Conservation (phyloP, 2,888 invertebrate genomes). For the Hypsopygia costalis region DNA sequence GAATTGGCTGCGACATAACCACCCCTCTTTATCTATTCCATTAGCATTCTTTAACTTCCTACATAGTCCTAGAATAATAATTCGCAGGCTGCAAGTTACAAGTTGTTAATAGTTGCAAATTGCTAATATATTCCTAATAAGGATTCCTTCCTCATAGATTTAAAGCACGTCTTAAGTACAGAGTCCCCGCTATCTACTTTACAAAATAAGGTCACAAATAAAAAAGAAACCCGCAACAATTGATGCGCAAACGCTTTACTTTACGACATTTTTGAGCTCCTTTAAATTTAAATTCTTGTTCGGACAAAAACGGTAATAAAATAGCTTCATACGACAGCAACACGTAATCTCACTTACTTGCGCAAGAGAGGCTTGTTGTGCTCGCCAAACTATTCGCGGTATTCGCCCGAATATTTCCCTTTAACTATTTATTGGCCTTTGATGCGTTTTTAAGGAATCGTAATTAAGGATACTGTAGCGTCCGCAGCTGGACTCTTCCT, state of each 20-base stretch:
- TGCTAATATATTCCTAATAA: too few relatives aligned
- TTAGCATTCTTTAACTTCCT: too few relatives aligned
- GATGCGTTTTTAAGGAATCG: slow-evolving; percentile 2
- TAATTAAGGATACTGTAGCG: background rate
- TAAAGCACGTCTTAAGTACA: too few relatives aligned
- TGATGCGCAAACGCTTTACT: slow-evolving; percentile 14
- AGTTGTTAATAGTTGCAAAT: too few relatives aligned
- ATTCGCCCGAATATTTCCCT: slow-evolving; percentile 47
- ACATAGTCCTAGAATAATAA: too few relatives aligned
- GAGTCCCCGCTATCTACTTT: too few relatives aligned
- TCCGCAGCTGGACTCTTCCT: background rate
- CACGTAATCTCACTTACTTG: slow-evolving; percentile 74
- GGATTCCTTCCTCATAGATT: too few relatives aligned
- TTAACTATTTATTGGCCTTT: slow-evolving; percentile 37
- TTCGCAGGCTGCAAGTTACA: too few relatives aligned
- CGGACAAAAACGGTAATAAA: slow-evolving; percentile 62
- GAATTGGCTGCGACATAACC: too few relatives aligned
- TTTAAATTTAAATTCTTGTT: slow-evolving; percentile 55
- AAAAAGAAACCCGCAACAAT: slow-evolving; percentile 5
- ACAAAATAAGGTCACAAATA: background rate
- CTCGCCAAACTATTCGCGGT: slow-evolving; percentile 32
- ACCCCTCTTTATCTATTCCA: too few relatives aligned
- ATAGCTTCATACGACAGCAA: slow-evolving; percentile 64
- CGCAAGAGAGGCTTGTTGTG: slow-evolving; percentile 51
- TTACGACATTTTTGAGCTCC: slow-evolving; percentile 39